Conservation (phyloP, 2,888 invertebrate species). For the Fragum fragum region DNA sequence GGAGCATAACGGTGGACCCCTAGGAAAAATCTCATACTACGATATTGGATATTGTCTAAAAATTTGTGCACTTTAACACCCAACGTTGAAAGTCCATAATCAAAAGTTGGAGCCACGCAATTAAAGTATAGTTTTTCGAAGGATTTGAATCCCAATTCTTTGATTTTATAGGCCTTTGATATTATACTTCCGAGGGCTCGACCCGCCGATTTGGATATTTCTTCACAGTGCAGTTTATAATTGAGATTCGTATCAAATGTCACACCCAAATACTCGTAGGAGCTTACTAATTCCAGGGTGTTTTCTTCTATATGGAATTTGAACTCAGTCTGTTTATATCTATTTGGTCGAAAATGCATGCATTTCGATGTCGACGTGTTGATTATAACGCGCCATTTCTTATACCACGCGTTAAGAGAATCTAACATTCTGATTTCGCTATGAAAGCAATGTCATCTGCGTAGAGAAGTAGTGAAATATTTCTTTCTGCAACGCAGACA, state of each 20-base stretch:
- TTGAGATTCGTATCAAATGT: slow-evolving; percentile 39
- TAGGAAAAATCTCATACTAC: slow-evolving; percentile 46
- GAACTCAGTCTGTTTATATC: slow-evolving; percentile 19
- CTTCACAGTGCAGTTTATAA: slow-evolving; percentile 22
- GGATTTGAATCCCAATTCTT: slow-evolving; percentile 46
- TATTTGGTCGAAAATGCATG: slow-evolving; percentile 35
- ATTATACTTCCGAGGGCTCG: slow-evolving; percentile 45
- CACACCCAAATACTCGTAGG: slow-evolving; percentile 57
- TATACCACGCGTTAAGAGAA: slow-evolving; percentile 41
- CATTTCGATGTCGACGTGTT: slow-evolving; percentile 35
- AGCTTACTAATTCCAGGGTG: slow-evolving; percentile 28
- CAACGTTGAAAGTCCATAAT: slow-evolving; percentile 30
- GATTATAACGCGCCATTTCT: slow-evolving; percentile 35
- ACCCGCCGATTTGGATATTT: slow-evolving; percentile 30
- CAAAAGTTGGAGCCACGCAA: slow-evolving; percentile 37
- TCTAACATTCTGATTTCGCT: slow-evolving; percentile 31
- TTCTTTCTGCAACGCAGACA: slow-evolving; percentile 24
- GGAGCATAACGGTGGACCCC: slow-evolving; percentile 46
- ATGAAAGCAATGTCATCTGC: slow-evolving; percentile 47
- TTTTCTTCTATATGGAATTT: slow-evolving; percentile 42
- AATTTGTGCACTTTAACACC: slow-evolving; percentile 35
- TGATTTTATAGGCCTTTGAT: slow-evolving; percentile 38
- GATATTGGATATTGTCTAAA: slow-evolving; percentile 40
- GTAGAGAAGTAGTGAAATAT: slow-evolving; percentile 31
- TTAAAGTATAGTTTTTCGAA: slow-evolving; percentile 40